Conservation (phyloP, 2,797 vertebrate genomes). For the Channallabes apus region DNA sequence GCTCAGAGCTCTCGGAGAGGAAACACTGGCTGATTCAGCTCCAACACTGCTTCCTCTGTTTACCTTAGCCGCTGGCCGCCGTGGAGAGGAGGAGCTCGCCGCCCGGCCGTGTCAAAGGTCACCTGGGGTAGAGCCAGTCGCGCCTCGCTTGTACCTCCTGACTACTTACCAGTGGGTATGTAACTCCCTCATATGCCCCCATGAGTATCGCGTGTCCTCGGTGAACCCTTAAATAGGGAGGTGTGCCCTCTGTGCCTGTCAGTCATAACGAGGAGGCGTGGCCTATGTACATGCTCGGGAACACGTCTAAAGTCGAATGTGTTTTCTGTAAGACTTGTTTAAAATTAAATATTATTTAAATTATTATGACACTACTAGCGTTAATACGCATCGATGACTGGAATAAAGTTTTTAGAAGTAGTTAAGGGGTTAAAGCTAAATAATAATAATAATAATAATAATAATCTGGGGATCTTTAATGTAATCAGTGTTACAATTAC, state of each 20-base stretch:
- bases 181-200: neutral
- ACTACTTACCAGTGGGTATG: neutral
- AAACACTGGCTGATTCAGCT: conserved; percentile 75
- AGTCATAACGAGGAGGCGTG: neutral
- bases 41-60: conserved; percentile 78
- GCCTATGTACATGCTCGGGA: neutral
- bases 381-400: too few species aligned
- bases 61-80: conserved; percentile 67
- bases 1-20: conserved; percentile 2
- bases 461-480: too few species aligned
- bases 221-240: neutral
- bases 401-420: too few species aligned
- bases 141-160: neutral
- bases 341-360: neutral
- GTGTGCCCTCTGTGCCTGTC: neutral
- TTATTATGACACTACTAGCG: neutral
- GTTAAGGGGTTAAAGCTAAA: too few species aligned
- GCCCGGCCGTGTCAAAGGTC: conserved; percentile 26
- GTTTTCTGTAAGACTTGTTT: neutral
- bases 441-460: too few species aligned
- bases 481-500: too few species aligned
- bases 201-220: too few species aligned
- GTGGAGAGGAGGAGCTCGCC: conserved; percentile 59
- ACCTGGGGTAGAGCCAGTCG: neutral
- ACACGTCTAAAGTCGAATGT: neutral